Conservation (phyloP, 2,113 vertebrate species). For the Pantherophis guttatus region DNA sequence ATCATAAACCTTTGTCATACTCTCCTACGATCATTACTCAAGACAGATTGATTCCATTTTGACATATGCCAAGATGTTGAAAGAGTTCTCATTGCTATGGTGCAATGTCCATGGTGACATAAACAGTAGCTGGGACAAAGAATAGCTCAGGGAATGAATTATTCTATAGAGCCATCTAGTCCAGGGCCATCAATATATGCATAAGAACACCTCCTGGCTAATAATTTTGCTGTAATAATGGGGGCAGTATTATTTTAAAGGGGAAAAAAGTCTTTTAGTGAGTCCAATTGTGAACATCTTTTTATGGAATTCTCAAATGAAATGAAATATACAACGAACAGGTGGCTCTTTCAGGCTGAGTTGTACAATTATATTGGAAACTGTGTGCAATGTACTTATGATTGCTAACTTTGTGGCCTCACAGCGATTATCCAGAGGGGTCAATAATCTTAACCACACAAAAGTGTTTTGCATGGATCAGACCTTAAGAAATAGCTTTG, state of each 20-base stretch:
- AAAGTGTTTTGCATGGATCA: not conserved
- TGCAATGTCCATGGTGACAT: not conserved
- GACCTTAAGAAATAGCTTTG: not conserved
- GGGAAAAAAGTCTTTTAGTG: not conserved
- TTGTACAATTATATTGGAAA: not conserved
- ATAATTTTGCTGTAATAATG: not conserved
- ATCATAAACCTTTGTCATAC: not conserved
- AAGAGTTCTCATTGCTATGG: not conserved
- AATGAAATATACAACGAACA: not conserved
- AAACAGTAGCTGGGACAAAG: not conserved
- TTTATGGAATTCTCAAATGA: not conserved
- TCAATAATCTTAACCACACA: not conserved
- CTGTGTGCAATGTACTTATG: not conserved
- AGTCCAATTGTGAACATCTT: not conserved
- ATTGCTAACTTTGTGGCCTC: not conserved
- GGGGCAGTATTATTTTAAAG: not conserved
- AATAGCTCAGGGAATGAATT: not conserved
- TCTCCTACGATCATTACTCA: not conserved
- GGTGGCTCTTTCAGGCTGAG: not conserved
- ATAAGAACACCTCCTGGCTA: not conserved
- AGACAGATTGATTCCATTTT: not conserved
- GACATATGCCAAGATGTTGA: not conserved
- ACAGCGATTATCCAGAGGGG: not conserved
- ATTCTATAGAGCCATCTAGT: not conserved
- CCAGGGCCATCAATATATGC: not conserved